phyloP scores from a whole-genome alignment of 1,140 invertebrate species.

The Triops longicaudatus region DNA sequence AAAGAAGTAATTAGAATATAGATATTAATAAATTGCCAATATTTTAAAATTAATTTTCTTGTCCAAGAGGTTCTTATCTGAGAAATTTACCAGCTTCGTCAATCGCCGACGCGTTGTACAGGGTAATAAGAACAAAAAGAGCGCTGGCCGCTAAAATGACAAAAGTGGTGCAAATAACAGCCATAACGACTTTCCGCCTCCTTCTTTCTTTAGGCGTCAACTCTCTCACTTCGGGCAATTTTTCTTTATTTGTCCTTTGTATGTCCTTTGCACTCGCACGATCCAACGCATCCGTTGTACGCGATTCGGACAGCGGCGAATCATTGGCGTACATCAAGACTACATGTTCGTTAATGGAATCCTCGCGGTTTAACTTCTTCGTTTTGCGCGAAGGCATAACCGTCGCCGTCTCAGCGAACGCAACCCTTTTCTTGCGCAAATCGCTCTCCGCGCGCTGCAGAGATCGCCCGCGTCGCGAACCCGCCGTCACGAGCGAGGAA shows the following conservation, averaged over 20 bases:
- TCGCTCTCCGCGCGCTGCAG: conserved; percentile 19
- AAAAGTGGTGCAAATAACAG: conserved; percentile 27
- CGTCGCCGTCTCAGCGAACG: conserved; percentile 14
- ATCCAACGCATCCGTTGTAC: neutral
- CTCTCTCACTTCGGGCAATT: conserved; percentile 1
- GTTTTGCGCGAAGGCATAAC: conserved; percentile 12
- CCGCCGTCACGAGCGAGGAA: neutral
- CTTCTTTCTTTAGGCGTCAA: conserved; percentile 26
- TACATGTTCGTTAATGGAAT: neutral
- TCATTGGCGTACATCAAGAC: conserved; percentile 19
- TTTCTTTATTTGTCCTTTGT: conserved; percentile 15
- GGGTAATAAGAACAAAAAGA: conserved; percentile 26
- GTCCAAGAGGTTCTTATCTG: too few species aligned
- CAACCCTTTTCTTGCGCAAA: conserved; percentile 22
- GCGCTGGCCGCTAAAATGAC: conserved; percentile 25
- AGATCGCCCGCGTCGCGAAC: neutral
- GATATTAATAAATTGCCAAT: too few species aligned
- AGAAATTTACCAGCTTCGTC: conserved; percentile 26
- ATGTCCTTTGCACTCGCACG: neutral
- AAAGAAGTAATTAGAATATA: too few species aligned
- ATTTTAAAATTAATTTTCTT: too few species aligned
- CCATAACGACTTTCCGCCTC: conserved; percentile 26
- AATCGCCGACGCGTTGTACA: conserved; percentile 27
- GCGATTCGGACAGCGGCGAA: neutral
- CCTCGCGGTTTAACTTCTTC: neutral